Conservation (phyloP, 2,113 vertebrate species). For the Apistogramma diplotaenia region DNA sequence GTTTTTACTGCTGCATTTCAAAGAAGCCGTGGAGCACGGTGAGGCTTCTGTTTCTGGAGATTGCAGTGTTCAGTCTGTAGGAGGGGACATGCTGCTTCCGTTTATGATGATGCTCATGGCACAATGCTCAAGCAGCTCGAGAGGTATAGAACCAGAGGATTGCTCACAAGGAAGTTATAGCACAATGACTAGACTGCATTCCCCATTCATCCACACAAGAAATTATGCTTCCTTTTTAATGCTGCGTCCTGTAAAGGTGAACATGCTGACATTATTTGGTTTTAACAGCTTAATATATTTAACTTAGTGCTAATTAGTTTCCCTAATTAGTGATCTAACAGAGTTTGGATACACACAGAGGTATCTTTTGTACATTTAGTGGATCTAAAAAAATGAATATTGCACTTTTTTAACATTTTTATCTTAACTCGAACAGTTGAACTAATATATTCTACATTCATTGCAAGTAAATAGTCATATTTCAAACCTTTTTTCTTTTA, state of each 20-base stretch:
- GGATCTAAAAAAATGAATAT: too few relatives aligned
- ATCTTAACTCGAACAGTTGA: too few relatives aligned
- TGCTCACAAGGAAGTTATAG: background rate
- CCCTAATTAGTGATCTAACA: too few relatives aligned
- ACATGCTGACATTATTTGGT: too few relatives aligned
- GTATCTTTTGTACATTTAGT: background rate
- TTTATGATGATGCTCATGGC: background rate
- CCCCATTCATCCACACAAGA: background rate
- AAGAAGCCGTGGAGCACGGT: conserved; percentile 7
- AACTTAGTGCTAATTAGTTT: too few relatives aligned
- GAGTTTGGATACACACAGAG: background rate
- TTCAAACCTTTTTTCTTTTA: too few relatives aligned
- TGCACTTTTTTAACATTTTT: too few relatives aligned
- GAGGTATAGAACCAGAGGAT: background rate
- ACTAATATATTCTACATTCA: too few relatives aligned
- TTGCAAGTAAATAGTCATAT: too few relatives aligned
- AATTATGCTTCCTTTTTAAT: too few relatives aligned
- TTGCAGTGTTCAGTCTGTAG: conserved; percentile 1
- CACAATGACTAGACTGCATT: background rate
- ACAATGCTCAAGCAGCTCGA: background rate
- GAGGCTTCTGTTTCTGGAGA: conserved; percentile 16
- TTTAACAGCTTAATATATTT: too few relatives aligned
- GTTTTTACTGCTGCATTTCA: conserved; percentile 14
- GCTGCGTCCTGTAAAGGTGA: too few relatives aligned
- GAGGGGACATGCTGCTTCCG: conserved; percentile 5